A percentile compares a stretch with the other conserved stretches of the same genome.
Conservation (phyloP, 2,113 vertebrate genomes). For the Gambusia holbrooki region DNA sequence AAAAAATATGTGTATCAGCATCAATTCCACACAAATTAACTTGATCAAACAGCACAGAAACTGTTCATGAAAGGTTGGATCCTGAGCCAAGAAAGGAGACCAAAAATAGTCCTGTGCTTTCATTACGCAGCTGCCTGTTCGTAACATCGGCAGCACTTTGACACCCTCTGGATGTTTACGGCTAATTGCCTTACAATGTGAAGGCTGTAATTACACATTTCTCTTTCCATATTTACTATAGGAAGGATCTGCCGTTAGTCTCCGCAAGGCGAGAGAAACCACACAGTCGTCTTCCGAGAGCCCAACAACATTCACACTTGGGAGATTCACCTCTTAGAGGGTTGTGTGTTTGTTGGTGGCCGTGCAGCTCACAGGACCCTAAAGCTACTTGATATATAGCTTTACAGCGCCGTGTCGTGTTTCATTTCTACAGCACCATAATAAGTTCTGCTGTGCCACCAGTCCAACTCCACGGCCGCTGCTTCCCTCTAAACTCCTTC, state of each 20-base stretch:
- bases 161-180: background rate
- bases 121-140: background rate
- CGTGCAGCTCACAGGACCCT: slow-evolving; percentile 27
- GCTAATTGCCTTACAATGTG: slow-evolving; percentile 1
- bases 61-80: background rate
- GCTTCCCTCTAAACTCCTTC: slow-evolving; percentile 45
- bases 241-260: slow-evolving; percentile 12
- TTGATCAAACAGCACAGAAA: background rate
- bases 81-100: background rate
- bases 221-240: background rate
- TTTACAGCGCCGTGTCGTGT: slow-evolving; percentile 33
- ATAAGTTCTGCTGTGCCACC: slow-evolving; percentile 32
- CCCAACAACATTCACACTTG: slow-evolving; percentile 29
- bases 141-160: slow-evolving; percentile 2
- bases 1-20: background rate
- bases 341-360: slow-evolving; percentile 29
- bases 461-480: slow-evolving; percentile 43
- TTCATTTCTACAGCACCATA: slow-evolving; percentile 51
- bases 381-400: slow-evolving; percentile 55
- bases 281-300: background rate
- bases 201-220: background rate
- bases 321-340: slow-evolving; percentile 5
- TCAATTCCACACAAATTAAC: background rate
- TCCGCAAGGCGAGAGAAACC: slow-evolving; percentile 21
- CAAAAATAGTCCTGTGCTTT: background rate